Evolutionary conservation across 2,113 vertebrate species (phyloP), one percentile per base, ranked within the genome.

Genomic region (Cranoglanis bouderius): DNA sequence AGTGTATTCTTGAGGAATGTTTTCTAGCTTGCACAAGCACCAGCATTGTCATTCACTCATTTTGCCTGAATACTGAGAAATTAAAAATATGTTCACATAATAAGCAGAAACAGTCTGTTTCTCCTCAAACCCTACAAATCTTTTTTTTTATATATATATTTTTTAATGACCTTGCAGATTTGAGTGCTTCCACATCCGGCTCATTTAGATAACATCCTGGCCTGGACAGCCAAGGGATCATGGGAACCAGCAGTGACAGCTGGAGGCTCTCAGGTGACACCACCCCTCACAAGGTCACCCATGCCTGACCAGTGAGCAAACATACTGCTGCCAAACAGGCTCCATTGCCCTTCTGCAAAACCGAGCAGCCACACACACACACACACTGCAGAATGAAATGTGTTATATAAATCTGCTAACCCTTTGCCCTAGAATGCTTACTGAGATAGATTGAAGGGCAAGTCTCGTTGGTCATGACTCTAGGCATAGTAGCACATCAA

Each of bases 281-380:
- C 32, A 81, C 72, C 90, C 49, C 57, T 91, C 55, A 80, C 87
- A 88, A 88, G 87, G 89, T 91, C 87, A 88, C 63, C 53, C 32
- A 55, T 38, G 87, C 53, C 80, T 88, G 86, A 87, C 78, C 90
- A 86, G 32, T 65, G 21, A 85, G 89, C 9, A 35, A 40, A 49
- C 53, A 61, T 12, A 29, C 67, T 80, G 82, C 57, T 88, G 86
- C 80, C 77, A 77, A 65, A 72, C 72, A 75, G 53, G n/a, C 61
- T 2, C n/a, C 19, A 84, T 59, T 74, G 49, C 21, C 43, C 75
- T 40, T 67, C 82, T 57, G 43, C 65, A 81, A 12, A 67, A 55
- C 78, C 4, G 24, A 38, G 35, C 32, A 40, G 18, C 26, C 46
- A 38, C 38, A 35, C 26, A 89, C 53, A 89, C 80, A 49, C 46